Evolutionary conservation across 2,797 vertebrate genomes (phyloP).

Genomic region (Adrianichthys oophorus): DNA sequence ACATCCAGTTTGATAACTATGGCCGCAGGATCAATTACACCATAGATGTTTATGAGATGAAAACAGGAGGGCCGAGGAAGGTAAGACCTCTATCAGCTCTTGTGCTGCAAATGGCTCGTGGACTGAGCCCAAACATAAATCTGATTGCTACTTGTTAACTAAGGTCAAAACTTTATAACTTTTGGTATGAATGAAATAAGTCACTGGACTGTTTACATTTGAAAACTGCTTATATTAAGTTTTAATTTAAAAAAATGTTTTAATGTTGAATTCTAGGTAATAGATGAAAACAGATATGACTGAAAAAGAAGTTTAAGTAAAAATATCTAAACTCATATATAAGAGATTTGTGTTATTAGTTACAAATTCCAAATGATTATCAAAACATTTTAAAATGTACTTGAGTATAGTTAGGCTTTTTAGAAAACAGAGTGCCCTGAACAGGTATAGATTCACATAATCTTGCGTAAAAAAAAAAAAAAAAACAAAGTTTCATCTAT

Average conservation of each 20-base stretch:
- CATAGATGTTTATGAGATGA: conserved; percentile 98
- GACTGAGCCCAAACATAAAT: background rate
- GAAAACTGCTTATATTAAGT: no score
- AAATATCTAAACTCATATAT: background rate
- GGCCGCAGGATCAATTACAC: conserved; percentile 98
- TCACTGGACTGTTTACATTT: no score
- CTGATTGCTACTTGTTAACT: no score
- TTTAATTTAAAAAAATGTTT: no score
- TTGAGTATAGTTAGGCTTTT: background rate
- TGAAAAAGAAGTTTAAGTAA: background rate
- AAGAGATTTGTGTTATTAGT: background rate
- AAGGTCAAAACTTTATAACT: no score
- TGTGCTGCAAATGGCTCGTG: background rate
- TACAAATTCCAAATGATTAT: background rate
- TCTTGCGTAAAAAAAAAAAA: no score
- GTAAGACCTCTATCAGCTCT: conserved; percentile 75
- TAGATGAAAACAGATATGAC: no score
- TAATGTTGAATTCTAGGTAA: no score
- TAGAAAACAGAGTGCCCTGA: background rate
- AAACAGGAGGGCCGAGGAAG: conserved; percentile 90
- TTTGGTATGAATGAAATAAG: no score
- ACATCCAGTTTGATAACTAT: conserved; percentile 98
- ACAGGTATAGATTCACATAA: no score
- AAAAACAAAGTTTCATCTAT: no score
- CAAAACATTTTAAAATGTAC: background rate